phyloP scores from a whole-genome alignment of 2,888 invertebrate species.

The Sympetrum striolatum region DNA sequence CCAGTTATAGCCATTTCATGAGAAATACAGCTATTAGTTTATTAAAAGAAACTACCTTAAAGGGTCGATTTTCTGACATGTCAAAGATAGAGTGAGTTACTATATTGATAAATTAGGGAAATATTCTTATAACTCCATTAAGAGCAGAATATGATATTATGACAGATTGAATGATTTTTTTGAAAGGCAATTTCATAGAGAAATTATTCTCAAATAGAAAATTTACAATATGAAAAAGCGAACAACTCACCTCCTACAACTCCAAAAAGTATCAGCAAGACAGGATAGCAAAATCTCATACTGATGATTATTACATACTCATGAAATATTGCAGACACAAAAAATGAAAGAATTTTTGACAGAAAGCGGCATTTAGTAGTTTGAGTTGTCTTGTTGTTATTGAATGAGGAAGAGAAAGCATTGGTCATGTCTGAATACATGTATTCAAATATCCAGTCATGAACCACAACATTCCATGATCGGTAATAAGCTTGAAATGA shows the following conservation, averaged over 20 bases:
- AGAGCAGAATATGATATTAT: too few species aligned
- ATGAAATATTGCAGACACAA: slow-evolving; percentile 3
- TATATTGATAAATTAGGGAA: too few species aligned
- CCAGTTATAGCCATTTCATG: too few species aligned
- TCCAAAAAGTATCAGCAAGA: background rate
- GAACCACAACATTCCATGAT: slow-evolving; percentile 7
- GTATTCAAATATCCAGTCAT: slow-evolving; percentile 25
- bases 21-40: too few species aligned
- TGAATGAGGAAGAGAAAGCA: background rate
- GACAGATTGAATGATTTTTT: too few species aligned
- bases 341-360: background rate
- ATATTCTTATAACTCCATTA: too few species aligned
- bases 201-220: background rate
- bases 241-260: background rate
- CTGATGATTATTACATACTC: background rate
- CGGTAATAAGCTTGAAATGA: background rate
- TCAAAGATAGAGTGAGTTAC: too few species aligned
- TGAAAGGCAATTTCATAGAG: too few species aligned
- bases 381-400: background rate
- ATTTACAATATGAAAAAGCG: background rate
- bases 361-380: background rate
- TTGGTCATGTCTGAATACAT: background rate
- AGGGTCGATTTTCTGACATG: too few species aligned
- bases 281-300: background rate
- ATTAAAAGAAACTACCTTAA: too few species aligned